Evolutionary conservation across 92 coral and sea anemone species (phyloP).

Genomic region (Phenganax stokvisi): DNA sequence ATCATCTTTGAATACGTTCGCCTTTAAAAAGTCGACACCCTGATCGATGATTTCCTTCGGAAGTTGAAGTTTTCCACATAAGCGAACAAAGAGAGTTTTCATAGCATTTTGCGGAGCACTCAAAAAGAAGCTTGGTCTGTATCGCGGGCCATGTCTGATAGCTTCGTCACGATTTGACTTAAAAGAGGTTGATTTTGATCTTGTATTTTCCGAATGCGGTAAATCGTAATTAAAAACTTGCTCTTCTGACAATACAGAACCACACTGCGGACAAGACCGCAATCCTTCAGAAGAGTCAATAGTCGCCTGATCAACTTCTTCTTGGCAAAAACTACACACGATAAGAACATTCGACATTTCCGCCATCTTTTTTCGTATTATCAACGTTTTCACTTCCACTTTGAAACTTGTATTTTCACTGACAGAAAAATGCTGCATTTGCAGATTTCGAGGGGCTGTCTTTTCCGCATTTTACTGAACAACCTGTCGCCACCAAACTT

Average conservation of each 20-base stretch:
- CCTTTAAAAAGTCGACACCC: not conserved
- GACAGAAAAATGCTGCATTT: too few relatives aligned
- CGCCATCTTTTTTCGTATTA: slow-evolving; percentile 1
- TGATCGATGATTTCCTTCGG: slow-evolving; percentile 6
- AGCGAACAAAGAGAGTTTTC: not conserved
- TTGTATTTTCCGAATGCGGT: not conserved
- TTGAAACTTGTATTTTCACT: not conserved
- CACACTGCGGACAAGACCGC: slow-evolving; percentile 26
- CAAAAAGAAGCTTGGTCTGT: not conserved
- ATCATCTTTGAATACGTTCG: not conserved
- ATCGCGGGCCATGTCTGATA: not conserved
- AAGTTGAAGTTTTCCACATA: slow-evolving; percentile 14
- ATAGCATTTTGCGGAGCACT: not conserved
- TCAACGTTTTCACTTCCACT: slow-evolving; percentile 6
- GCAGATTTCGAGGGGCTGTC: too few relatives aligned
- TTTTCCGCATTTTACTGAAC: too few relatives aligned
- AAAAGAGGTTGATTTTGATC: not conserved
- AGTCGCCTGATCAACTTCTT: not conserved
- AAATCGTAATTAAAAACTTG: slow-evolving; percentile 11
- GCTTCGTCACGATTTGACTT: not conserved
- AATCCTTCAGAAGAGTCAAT: slow-evolving; percentile 8
- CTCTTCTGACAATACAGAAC: slow-evolving; percentile 26
- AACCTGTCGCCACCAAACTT: too few relatives aligned
- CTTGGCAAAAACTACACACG: slow-evolving; percentile 14
- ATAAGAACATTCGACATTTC: not conserved